Conservation (phyloP, 1,140 invertebrate species). For the Melitaea cinxia region DNA sequence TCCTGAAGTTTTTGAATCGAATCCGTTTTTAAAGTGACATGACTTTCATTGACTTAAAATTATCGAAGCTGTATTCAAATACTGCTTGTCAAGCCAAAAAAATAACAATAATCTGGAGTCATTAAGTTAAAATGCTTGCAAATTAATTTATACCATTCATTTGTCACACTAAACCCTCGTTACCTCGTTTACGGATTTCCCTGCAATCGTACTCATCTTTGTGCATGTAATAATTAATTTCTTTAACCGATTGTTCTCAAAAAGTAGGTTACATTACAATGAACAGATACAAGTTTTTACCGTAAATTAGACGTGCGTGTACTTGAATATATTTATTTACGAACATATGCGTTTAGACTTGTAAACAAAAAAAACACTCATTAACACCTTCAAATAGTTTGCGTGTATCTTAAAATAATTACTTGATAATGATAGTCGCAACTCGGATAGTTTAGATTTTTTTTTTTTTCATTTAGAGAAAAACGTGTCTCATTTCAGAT, state of each 20-base stretch:
- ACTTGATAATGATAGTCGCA: background rate
- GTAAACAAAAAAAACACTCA: conserved; percentile 2
- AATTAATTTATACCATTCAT: conserved; percentile 1
- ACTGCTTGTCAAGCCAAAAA: background rate
- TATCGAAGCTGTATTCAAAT: background rate
- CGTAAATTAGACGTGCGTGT: conserved; percentile 17
- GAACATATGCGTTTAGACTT: background rate
- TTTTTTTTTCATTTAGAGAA: background rate
- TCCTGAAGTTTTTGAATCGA: conserved; percentile 11
- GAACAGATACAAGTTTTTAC: conserved; percentile 7
- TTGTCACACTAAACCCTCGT: background rate
- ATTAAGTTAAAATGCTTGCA: background rate
- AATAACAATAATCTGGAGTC: background rate
- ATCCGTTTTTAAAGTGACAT: conserved; percentile 9
- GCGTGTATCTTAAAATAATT: conserved; percentile 8
- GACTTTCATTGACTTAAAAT: background rate
- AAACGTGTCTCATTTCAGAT: background rate
- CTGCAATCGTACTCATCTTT: conserved; percentile 4
- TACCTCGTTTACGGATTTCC: background rate
- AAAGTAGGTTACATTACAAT: conserved; percentile 9
- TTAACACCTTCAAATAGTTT: conserved; percentile 9
- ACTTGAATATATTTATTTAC: background rate
- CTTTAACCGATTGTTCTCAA: conserved; percentile 10
- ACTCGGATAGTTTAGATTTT: background rate
- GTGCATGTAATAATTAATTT: background rate